These are phyloP conservation scores for Strigamia maritima DNA, from an alignment of 2,888 invertebrate species.

Conservation along the genomic window DNA sequence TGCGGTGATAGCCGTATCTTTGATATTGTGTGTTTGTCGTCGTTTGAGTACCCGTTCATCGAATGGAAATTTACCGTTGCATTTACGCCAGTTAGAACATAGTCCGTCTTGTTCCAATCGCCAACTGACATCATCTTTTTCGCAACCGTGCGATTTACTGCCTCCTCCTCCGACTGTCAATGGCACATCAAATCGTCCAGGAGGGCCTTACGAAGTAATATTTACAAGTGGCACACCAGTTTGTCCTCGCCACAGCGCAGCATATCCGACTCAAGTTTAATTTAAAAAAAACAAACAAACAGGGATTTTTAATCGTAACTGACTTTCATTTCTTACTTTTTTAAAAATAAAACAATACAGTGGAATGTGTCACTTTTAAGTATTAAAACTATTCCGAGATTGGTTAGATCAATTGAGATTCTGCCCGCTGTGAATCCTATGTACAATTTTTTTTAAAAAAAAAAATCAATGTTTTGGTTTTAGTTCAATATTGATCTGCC, in stretches of 20 bases:
- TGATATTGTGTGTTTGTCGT: slow-evolving; percentile 36
- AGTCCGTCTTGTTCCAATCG: slow-evolving; percentile 44
- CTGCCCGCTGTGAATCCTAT: no score
- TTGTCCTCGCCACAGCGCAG: slow-evolving; percentile 2
- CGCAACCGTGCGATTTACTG: slow-evolving; percentile 42
- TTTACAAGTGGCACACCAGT: slow-evolving; percentile 10
- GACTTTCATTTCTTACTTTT: background rate
- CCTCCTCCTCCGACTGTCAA: slow-evolving; percentile 36
- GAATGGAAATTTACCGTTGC: slow-evolving; percentile 43
- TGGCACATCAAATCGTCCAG: slow-evolving; percentile 7
- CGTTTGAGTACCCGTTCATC: slow-evolving; percentile 39
- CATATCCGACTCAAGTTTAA: slow-evolving; percentile 14
- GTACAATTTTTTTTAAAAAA: no score
- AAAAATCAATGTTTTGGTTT: background rate
- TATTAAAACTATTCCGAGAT: background rate
- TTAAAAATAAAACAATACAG: background rate
- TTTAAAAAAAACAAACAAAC: background rate
- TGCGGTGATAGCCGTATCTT: background rate
- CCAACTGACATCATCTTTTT: slow-evolving; percentile 39
- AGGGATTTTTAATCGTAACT: background rate
- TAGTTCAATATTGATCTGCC: background rate
- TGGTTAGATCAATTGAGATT: background rate
- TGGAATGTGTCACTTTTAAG: background rate
- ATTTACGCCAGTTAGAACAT: slow-evolving; percentile 45
- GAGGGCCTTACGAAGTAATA: slow-evolving; percentile 26